Evolutionary conservation across 2,888 invertebrate genomes (phyloP).

Genomic region (Thelaira solivaga): DNA sequence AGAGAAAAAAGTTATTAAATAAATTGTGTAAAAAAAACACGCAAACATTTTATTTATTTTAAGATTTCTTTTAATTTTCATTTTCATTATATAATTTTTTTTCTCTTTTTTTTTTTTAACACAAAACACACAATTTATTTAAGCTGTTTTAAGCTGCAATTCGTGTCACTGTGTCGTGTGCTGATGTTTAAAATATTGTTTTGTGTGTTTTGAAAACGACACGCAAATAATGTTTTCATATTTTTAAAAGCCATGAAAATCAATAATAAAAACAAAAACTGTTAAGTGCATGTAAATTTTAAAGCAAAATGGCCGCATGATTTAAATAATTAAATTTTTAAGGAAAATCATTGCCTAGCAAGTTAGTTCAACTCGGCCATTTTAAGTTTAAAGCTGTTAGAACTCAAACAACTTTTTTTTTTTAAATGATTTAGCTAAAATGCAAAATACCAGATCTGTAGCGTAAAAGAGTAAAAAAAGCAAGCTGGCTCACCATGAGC

Average conservation of each 20-base stretch:
- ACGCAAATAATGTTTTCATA: constrained; percentile 48
- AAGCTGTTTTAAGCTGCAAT: constrained; percentile 40
- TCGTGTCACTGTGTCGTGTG: constrained; percentile 62
- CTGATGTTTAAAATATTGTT: constrained; percentile 37
- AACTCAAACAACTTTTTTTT: not conserved
- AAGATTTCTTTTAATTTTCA: no score
- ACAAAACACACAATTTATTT: constrained; percentile 11
- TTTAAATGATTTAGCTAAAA: constrained; percentile 2
- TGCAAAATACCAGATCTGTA: no score
- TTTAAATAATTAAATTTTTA: no score
- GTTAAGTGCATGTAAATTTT: no score
- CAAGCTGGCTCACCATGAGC: constrained; percentile 40
- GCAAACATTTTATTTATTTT: no score
- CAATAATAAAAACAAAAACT: no score
- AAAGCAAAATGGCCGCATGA: no score
- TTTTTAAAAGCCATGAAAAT: constrained; percentile 32
- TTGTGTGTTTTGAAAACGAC: constrained; percentile 25
- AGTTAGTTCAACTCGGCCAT: not conserved
- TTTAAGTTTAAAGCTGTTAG: not conserved
- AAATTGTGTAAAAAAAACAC: no score
- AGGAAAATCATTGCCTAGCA: no score
- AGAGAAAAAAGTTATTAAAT: no score
- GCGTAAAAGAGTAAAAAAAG: constrained; percentile 2
- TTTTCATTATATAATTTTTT: no score
- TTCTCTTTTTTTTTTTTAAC: constrained; percentile 6